Evolutionary conservation across 2,113 vertebrate species (phyloP).

Genomic region (Rana temporaria): DNA sequence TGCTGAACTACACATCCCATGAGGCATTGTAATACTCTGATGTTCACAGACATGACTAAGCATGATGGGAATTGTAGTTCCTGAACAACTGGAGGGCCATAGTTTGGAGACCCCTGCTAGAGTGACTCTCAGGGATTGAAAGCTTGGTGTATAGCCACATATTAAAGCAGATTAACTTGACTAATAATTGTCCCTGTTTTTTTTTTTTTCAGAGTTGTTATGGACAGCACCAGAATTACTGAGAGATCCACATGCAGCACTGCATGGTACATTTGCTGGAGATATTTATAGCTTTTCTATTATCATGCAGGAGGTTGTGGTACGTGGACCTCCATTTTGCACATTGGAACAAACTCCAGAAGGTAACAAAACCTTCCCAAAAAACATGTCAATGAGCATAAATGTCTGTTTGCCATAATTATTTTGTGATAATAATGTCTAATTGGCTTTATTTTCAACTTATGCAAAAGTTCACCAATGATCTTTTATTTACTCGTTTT

Average conservation of each 20-base stretch:
- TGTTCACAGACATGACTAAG: too few species aligned
- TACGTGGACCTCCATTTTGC: conserved; percentile 75
- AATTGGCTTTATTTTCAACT: not conserved
- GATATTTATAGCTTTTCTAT: conserved; percentile 81
- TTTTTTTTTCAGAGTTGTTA: conserved; percentile 66
- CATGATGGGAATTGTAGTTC: too few species aligned
- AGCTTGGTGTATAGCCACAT: too few species aligned
- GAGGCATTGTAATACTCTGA: too few species aligned
- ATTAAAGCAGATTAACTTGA: not conserved
- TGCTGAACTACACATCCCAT: too few species aligned
- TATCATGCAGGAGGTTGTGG: conserved; percentile 80
- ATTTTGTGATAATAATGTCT: not conserved
- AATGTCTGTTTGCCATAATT: not conserved
- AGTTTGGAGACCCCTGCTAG: too few species aligned
- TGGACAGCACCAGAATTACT: conserved; percentile 82
- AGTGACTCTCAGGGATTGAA: too few species aligned
- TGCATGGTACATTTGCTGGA: conserved; percentile 64
- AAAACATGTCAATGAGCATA: not conserved
- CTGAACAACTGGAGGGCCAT: too few species aligned
- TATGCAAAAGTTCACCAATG: not conserved
- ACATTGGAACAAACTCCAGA: conserved; percentile 72
- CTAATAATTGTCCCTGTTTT: not conserved
- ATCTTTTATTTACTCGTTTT: not conserved
- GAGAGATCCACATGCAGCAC: conserved; percentile 63
- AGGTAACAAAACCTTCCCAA: conserved; percentile 60